phyloP scores from a whole-genome alignment of 2,113 vertebrate genomes.

The Trematocara marginatum region DNA sequence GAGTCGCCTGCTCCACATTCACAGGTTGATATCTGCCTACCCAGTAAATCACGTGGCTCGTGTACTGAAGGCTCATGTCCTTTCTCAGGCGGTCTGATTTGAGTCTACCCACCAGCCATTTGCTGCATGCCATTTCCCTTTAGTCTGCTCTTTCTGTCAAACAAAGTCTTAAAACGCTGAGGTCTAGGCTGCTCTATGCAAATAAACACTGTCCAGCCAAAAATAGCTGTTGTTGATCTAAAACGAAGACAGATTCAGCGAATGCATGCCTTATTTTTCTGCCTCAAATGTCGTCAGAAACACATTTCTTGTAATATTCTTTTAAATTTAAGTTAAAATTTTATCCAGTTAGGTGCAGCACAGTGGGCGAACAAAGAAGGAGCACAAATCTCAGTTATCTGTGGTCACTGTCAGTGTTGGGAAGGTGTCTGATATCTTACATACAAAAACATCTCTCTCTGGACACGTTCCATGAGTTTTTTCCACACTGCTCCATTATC shows the following conservation, averaged over 20 bases:
- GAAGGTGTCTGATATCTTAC: background rate
- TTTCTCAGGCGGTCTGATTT: background rate
- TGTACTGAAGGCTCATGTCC: background rate
- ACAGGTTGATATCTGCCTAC: background rate
- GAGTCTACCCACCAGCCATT: background rate
- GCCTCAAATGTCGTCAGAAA: fast-evolving
- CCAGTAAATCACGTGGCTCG: background rate
- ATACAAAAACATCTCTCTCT: background rate
- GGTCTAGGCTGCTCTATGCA: background rate
- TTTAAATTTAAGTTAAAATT: background rate
- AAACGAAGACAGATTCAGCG: background rate
- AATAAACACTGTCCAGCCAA: background rate
- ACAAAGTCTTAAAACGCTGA: background rate
- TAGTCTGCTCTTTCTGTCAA: background rate
- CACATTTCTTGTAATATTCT: background rate
- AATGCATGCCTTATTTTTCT: background rate
- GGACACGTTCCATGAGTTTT: background rate
- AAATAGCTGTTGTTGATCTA: background rate
- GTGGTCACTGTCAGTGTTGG: background rate
- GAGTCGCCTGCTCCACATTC: background rate
- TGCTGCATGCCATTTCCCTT: background rate
- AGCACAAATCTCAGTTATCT: background rate
- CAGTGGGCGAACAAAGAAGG: background rate
- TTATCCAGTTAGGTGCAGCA: background rate
- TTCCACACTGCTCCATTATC: background rate